These are phyloP conservation scores for Cichladusa arquata DNA, from an alignment of 2,113 vertebrate species.

Conservation along the genomic window DNA sequence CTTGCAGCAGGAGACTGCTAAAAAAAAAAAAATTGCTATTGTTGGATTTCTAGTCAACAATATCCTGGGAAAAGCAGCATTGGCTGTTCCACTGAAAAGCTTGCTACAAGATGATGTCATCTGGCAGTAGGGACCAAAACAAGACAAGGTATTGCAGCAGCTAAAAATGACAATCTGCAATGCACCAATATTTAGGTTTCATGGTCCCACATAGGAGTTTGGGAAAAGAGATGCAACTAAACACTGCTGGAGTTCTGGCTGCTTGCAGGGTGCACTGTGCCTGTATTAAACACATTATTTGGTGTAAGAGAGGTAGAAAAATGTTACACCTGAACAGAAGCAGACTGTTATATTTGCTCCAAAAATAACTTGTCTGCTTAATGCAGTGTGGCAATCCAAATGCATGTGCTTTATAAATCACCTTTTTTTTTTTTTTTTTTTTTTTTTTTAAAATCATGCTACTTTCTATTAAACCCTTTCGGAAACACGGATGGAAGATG, in stretches of 20 bases:
- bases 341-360: neutral
- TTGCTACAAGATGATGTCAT: constrained; percentile 35
- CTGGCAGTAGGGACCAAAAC: constrained; percentile 37
- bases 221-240: neutral
- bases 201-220: neutral
- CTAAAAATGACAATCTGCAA: constrained; percentile 56
- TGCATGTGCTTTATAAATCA: neutral
- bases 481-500: neutral
- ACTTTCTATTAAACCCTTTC: neutral
- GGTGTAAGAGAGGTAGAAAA: neutral
- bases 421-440: neutral
- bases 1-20: neutral
- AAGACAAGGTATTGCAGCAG: constrained; percentile 28
- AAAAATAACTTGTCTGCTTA: neutral
- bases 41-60: neutral
- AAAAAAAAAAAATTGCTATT: neutral
- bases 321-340: neutral
- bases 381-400: neutral
- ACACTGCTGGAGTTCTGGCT: neutral
- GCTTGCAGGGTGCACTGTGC: neutral
- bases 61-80: neutral
- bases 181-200: constrained; percentile 43
- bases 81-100: constrained; percentile 2
- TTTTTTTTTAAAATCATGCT: neutral
- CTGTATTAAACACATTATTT: neutral